A percentile compares a stretch with the other conserved stretches of the same genome.
phyloP scores from a whole-genome alignment of 2,888 invertebrate genomes.

The Nebria salina region DNA sequence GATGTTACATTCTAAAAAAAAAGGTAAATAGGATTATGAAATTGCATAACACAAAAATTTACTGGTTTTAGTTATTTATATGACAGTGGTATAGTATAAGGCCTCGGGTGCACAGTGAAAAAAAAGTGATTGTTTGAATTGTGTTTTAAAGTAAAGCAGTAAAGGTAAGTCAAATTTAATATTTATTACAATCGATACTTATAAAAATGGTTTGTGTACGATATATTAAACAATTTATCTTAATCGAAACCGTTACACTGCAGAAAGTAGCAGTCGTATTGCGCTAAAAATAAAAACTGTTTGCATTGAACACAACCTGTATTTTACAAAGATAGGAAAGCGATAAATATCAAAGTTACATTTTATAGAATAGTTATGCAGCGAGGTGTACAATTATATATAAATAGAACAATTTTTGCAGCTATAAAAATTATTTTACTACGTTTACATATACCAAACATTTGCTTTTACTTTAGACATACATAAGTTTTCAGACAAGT shows the following conservation, averaged over 20 bases:
- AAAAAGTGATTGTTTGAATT: background rate
- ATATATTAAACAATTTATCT: background rate
- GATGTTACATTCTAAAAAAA: background rate
- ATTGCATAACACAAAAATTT: background rate
- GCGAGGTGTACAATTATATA: background rate
- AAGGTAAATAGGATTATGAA: background rate
- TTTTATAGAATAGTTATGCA: background rate
- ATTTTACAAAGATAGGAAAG: background rate
- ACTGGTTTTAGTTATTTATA: background rate
- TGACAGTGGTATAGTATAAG: background rate
- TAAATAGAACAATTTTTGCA: background rate
- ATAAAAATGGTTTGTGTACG: background rate
- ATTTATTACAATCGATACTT: background rate
- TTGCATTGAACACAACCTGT: background rate
- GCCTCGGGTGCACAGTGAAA: background rate
- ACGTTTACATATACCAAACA: background rate
- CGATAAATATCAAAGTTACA: background rate
- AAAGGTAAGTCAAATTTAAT: conserved; percentile 1
- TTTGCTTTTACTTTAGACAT: background rate
- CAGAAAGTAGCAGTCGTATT: background rate
- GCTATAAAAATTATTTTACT: background rate
- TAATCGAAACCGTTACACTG: background rate
- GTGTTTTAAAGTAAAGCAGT: background rate
- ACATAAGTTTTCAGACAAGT: no score
- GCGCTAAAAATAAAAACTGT: background rate